phyloP scores from a whole-genome alignment of 2,797 vertebrate species.

The Phoebastria nigripes region DNA sequence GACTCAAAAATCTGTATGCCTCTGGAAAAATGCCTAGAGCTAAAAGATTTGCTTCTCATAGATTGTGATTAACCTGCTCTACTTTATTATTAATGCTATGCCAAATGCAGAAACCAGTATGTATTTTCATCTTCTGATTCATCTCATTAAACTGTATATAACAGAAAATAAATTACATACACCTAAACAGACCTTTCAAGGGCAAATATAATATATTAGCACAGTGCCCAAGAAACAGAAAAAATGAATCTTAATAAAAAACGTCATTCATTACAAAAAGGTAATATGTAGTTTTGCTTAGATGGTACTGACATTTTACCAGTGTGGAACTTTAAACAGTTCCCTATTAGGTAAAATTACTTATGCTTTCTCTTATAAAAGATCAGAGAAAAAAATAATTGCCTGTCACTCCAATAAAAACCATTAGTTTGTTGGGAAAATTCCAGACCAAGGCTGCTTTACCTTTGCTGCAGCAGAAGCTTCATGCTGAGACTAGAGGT shows the following conservation, averaged over 20 bases:
- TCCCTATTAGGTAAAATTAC: slow-evolving; percentile 16
- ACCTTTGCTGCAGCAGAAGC: slow-evolving; percentile 51
- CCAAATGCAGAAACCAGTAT: neutral
- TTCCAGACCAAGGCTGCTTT: slow-evolving; percentile 54
- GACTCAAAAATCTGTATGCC: neutral
- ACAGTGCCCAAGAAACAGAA: neutral
- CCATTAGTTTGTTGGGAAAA: slow-evolving; percentile 76
- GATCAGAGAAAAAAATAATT: slow-evolving; percentile 75
- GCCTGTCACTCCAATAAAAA: slow-evolving; percentile 54
- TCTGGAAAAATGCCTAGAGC: neutral
- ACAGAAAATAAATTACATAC: neutral
- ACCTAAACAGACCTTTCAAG: slow-evolving; percentile 13
- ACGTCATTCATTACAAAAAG: neutral
- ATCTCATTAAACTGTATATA: neutral
- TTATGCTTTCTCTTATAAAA: slow-evolving; percentile 53
- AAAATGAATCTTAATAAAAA: neutral
- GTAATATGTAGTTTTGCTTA: neutral
- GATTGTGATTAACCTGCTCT: neutral
- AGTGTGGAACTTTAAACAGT: neutral
- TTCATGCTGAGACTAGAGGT: slow-evolving; percentile 65
- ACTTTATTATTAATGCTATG: neutral
- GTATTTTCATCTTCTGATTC: neutral
- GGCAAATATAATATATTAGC: neutral
- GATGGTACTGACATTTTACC: slow-evolving; percentile 6
- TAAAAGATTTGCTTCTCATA: neutral